Evolutionary conservation across 53 echinoderm and acorn worm species (phyloP), one percentile per base, ranked within the genome.

Genomic region (Holothuria leucospilota): DNA sequence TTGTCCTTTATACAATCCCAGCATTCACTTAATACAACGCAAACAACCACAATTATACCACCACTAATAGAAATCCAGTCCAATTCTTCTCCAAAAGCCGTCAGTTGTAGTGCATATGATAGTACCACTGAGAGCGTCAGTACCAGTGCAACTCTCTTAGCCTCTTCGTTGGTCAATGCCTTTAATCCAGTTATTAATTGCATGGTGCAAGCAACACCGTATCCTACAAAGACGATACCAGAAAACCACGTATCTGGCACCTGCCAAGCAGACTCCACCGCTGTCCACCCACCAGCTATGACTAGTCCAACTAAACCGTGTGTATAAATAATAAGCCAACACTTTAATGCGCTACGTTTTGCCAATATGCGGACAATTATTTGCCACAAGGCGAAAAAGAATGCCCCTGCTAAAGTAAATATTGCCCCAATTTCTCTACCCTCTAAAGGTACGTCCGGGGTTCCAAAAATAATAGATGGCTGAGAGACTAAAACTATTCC

Each of bases 71-170:
- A n/a, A 4, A 72, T 8, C 13, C 23, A n/a, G 20, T 72, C 72
- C 10, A 72, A 4, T 39, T 13, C 49, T 39, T 18, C 42, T 6
- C 20, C 72, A 72, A 72, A 72, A 14, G 13, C 72, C 20, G 72
- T 72, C 23, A 72, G 13, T 38, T 72, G 72, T 9, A 72, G 72
- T 20, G 42, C 15, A 39, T 72, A 72, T 6, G 72, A 72, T 12
- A 39, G 15, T 1, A 46, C 72, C 8, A 39, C 72, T 16, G 72
- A 72, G 12, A 72, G 21, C 1, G 72, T 72, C 34, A 72, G 29
- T n/a, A 21, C 18, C 46, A 72, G 15, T 2, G 72, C 40, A 6
- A 21, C 39, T 5, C 5, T 39, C 23, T 23, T 42, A 30, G 46
- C 72, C 20, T 72, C 40, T 2, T 72, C 49, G 13, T 20, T 30